Conservation (phyloP, 2,888 invertebrate species). For the Ecliptopera silaceata region DNA sequence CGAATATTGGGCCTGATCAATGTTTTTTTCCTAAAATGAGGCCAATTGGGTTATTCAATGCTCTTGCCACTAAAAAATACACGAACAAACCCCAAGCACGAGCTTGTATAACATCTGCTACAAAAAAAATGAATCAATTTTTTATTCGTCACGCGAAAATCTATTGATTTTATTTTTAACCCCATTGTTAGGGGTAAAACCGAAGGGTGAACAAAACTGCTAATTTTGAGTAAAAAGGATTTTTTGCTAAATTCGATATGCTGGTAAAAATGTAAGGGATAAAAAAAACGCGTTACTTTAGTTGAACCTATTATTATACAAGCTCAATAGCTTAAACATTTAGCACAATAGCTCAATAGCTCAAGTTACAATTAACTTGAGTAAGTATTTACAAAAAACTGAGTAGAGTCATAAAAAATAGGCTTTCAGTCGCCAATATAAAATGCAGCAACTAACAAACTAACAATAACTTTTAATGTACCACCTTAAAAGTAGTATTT, state of each 20-base stretch:
- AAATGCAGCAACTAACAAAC: not conserved
- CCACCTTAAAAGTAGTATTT: no score
- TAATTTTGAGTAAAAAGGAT: conserved; percentile 35
- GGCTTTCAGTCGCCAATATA: not conserved
- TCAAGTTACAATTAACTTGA: no score
- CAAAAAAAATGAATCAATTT: conserved; percentile 23
- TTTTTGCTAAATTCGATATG: conserved; percentile 24
- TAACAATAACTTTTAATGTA: no score
- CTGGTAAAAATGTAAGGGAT: conserved; percentile 33
- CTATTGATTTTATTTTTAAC: conserved; percentile 36
- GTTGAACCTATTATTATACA: conserved; percentile 9
- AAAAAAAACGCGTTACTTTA: conserved; percentile 8
- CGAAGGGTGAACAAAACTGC: conserved; percentile 37
- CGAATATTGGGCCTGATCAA: no score
- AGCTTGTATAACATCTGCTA: conserved; percentile 18
- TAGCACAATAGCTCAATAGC: no score
- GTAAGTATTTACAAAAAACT: not conserved
- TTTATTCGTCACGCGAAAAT: conserved; percentile 36
- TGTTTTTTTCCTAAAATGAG: no score
- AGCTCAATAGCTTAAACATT: no score
- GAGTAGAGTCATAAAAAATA: no score
- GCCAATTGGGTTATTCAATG: no score
- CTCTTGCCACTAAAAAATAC: no score
- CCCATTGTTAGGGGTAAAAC: conserved; percentile 33
- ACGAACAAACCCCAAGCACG: not conserved